Conservation (phyloP, 1,140 invertebrate genomes). For the Harlomillsia oculata region DNA sequence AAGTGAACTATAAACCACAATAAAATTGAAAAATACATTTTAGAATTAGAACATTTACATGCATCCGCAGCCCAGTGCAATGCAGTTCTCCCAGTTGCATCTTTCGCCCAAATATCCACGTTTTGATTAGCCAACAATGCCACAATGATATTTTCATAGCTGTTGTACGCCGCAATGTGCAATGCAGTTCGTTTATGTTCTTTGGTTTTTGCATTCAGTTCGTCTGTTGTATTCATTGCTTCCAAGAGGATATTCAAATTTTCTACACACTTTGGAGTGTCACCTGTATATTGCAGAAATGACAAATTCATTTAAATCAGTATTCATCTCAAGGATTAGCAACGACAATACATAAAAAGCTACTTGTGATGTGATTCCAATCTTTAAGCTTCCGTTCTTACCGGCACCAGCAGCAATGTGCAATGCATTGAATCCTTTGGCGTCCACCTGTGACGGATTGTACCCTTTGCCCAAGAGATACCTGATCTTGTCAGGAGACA, state of each 20-base stretch:
- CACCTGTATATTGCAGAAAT: conserved; percentile 2
- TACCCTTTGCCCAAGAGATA: conserved; percentile 15
- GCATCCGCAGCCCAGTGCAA: conserved; percentile 15
- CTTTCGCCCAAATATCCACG: conserved; percentile 17
- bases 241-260: background rate
- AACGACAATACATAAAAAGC: background rate
- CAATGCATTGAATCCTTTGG: conserved; percentile 6
- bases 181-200: conserved; percentile 16
- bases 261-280: conserved; percentile 11
- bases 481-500: conserved; percentile 7
- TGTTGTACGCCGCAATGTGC: conserved; percentile 15
- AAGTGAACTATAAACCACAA: no score
- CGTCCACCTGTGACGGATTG: conserved; percentile 2
- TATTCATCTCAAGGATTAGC: background rate
- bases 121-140: conserved; percentile 5
- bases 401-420: conserved; percentile 8
- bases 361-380: no score
- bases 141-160: conserved; percentile 14
- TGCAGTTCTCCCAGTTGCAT: conserved; percentile 14
- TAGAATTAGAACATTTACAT: conserved; percentile 1
- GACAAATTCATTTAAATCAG: background rate
- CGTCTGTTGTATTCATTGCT: background rate
- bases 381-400: background rate
- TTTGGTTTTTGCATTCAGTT: conserved; percentile 8
- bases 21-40: background rate